Evolutionary conservation across 92 coral and sea anemone species (phyloP).

Genomic region (Epizoanthus ramosus): DNA sequence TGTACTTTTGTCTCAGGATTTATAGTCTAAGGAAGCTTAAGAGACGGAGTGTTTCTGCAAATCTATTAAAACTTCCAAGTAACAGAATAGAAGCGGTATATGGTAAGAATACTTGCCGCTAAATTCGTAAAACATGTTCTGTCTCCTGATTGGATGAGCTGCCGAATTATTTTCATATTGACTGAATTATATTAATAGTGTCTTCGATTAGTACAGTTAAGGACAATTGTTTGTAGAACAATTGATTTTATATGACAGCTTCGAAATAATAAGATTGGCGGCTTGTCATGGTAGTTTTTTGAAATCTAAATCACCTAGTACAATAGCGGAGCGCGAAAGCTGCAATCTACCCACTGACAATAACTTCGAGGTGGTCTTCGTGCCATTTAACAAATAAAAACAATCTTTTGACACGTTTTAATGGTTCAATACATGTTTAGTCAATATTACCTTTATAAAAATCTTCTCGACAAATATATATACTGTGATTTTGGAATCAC

Average conservation of each 20-base stretch:
- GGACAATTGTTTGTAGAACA: constrained; percentile 29
- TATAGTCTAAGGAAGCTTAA: not conserved
- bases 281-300: constrained; percentile 31
- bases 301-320: constrained; percentile 32
- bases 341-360: constrained; percentile 8
- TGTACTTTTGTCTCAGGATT: not conserved
- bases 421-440: constrained; percentile 5
- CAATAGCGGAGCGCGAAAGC: constrained; percentile 26
- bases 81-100: not conserved
- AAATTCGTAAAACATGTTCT: constrained; percentile 9
- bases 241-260: constrained; percentile 23
- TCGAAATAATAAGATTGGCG: constrained; percentile 32
- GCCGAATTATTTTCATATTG: constrained; percentile 9
- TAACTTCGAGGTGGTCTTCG: constrained; percentile 45
- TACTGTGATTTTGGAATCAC: not conserved
- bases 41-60: not conserved
- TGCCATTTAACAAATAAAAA: constrained; percentile 25
- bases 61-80: not conserved
- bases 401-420: constrained; percentile 6
- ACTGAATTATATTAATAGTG: constrained; percentile 23
- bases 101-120: not conserved
- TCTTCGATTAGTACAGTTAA: constrained; percentile 30
- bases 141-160: constrained; percentile 26
- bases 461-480: not conserved
- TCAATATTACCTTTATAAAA: constrained; percentile 9